Base-by-base conservation (phyloP, 1,140 invertebrate genomes). In the Drosophila parabipectinata region DNA sequence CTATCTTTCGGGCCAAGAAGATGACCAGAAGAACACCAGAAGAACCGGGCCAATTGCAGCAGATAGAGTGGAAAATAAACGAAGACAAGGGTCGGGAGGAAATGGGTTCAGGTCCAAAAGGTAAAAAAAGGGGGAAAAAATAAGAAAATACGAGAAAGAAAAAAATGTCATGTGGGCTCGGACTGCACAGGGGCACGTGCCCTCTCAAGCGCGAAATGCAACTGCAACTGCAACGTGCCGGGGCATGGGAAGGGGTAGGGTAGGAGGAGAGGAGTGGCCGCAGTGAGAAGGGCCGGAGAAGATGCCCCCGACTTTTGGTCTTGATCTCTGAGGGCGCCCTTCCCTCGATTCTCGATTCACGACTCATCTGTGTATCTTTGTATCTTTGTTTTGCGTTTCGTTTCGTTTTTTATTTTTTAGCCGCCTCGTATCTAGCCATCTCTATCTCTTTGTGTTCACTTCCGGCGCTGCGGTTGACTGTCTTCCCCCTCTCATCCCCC, bases 141-240 rank as follows among this genome's bases (percentile, higher is more conserved):
- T 41, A 26, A 34, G 14, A 24, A 9, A 18, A 48, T 3, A 21
- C 18, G 41, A 24, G 21, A 15, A 28, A 7, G 26, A 28, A 37
- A 60, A 67, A 79, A 87, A 77, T 84, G 81, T 85, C 81, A 85
- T 84, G 81, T 84, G 81, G 81, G 81, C 73, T 80, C 81, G 74
- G 64, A 60, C 51, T 62, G 63, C 58, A 54, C 76, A 72, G 81
- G 82, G 82, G 82, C 82, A 85, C 82, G 82, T 85, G 82, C 78
- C 82, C 82, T 85, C 82, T 85, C 82, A 85, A 85, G 82, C 82
- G 82, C 78, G 82, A 85, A 84, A 85, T 72, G 81, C 62, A 85
- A 73, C 74, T 59, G 78, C 71, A 80, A 60, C 58, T 54, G 50
- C 71, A 59, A 47, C 48, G 34, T 44, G 37, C 4, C 41, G 18